phyloP scores from a whole-genome alignment of 2,797 vertebrate genomes.

The Sebastolobus alascanus region DNA sequence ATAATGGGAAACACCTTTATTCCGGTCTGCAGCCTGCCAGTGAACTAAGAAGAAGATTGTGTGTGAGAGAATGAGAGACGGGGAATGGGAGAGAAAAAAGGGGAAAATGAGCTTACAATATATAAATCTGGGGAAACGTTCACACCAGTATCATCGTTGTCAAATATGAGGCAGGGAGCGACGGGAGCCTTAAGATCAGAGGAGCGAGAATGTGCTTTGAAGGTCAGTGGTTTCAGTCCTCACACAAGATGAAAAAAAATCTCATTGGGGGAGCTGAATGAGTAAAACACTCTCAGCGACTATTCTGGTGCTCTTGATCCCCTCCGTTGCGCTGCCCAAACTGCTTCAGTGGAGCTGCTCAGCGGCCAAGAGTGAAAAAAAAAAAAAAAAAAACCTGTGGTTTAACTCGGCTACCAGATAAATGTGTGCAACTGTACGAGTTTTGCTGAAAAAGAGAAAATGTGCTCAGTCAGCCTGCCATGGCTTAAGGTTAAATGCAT shows the following conservation, averaged over 20 bases:
- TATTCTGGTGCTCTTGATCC: conserved; percentile 75
- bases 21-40: conserved; percentile 41
- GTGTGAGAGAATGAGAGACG: conserved; percentile 17
- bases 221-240: conserved; percentile 72
- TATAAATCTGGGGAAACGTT: conserved; percentile 55
- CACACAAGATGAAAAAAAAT: conserved; percentile 58
- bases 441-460: conserved; percentile 55
- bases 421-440: conserved; percentile 47
- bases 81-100: conserved; percentile 12
- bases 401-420: conserved; percentile 55
- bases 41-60: conserved; percentile 48
- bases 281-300: conserved; percentile 68
- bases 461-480: conserved; percentile 43
- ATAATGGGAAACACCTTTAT: conserved; percentile 45
- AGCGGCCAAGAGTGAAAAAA: conserved; percentile 28
- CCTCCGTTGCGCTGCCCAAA: conserved; percentile 67
- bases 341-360: conserved; percentile 59
- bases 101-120: conserved; percentile 59
- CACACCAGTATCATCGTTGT: conserved; percentile 49
- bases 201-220: conserved; percentile 67
- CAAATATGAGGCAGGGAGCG: conserved; percentile 47
- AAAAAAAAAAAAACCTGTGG: conserved; percentile 3
- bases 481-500: conserved; percentile 58
- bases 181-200: conserved; percentile 66
- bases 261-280: conserved; percentile 69